Evolutionary conservation across 2,888 invertebrate genomes (phyloP).

Genomic region (Meghimatium bilineatum): DNA sequence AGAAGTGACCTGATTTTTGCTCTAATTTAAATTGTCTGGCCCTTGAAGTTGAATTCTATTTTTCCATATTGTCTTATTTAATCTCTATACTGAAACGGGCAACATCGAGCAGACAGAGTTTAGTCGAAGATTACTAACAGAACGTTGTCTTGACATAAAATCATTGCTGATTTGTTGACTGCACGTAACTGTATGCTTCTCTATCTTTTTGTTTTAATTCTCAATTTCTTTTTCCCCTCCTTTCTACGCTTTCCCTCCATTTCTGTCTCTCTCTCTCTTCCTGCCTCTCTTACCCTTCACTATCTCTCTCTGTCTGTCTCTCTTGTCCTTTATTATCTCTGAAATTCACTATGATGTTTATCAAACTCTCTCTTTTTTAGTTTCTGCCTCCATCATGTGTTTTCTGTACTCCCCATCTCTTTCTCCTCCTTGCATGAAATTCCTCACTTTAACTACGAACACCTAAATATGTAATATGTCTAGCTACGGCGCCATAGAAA

Average conservation of each 20-base stretch:
- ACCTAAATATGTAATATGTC: too few relatives aligned
- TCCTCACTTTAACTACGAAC: too few relatives aligned
- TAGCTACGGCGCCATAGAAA: too few relatives aligned
- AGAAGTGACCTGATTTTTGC: background rate
- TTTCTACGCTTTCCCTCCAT: background rate
- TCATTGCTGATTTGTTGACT: background rate
- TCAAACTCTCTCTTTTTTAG: too few relatives aligned
- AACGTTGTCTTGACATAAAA: background rate
- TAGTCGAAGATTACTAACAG: background rate
- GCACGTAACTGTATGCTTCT: background rate
- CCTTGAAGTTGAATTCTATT: background rate
- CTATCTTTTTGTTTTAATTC: background rate
- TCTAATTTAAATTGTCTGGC: conserved; percentile 22
- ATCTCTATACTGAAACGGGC: background rate
- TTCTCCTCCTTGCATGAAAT: too few relatives aligned
- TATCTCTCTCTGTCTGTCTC: background rate
- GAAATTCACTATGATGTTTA: too few relatives aligned
- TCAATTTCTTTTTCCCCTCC: background rate
- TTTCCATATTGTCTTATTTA: conserved; percentile 11
- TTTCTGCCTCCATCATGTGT: too few relatives aligned
- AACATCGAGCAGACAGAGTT: background rate
- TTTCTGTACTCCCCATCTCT: too few relatives aligned
- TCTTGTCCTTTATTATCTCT: too few relatives aligned
- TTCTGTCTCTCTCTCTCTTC: background rate
- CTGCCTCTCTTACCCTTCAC: background rate